Percentiles rank a stretch among this genome's conserved stretches.
Conservation (phyloP, 2,797 vertebrate genomes). For the Leptoclinus maculatus region DNA sequence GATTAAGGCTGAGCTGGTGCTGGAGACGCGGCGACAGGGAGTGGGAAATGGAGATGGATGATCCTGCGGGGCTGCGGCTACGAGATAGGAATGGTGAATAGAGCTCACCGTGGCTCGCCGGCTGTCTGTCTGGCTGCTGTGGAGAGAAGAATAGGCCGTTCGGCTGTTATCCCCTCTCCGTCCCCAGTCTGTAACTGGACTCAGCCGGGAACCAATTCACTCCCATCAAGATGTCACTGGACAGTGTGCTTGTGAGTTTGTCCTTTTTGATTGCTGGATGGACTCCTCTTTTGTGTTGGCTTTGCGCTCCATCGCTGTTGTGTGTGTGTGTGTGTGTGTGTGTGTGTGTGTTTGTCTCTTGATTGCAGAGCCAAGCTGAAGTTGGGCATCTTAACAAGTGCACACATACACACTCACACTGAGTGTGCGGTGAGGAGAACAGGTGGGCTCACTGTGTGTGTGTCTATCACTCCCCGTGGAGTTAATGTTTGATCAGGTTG, state of each 20-base stretch:
- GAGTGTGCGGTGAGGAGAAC: slow-evolving; percentile 33
- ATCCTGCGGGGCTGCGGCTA: slow-evolving; percentile 65
- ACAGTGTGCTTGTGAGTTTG: neutral
- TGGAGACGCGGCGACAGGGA: slow-evolving; percentile 57
- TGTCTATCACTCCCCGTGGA: slow-evolving; percentile 42
- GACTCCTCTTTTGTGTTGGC: slow-evolving; percentile 21
- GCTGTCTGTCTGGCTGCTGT: slow-evolving; percentile 26
- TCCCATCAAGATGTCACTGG: slow-evolving; percentile 14
- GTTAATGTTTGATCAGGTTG: slow-evolving; percentile 59
- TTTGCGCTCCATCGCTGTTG: neutral
- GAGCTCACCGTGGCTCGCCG: slow-evolving; percentile 61
- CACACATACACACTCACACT: neutral
- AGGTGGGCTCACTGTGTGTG: slow-evolving; percentile 54
- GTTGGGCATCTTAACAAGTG: slow-evolving; percentile 3
- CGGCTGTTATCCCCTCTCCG: slow-evolving; percentile 40
- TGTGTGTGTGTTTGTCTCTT: slow-evolving; percentile 3
- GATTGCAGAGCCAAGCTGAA: slow-evolving; percentile 28
- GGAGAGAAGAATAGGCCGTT: slow-evolving; percentile 45
- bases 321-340: neutral
- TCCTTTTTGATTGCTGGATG: slow-evolving; percentile 14
- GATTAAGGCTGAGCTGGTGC: slow-evolving; percentile 71
- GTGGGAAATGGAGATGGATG: slow-evolving; percentile 77
- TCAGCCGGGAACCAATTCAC: slow-evolving; percentile 13
- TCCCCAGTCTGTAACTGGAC: slow-evolving; percentile 16
- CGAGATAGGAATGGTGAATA: slow-evolving; percentile 75